Base-by-base conservation (phyloP, 2,888 invertebrate species). In the Mamestra brassicae region DNA sequence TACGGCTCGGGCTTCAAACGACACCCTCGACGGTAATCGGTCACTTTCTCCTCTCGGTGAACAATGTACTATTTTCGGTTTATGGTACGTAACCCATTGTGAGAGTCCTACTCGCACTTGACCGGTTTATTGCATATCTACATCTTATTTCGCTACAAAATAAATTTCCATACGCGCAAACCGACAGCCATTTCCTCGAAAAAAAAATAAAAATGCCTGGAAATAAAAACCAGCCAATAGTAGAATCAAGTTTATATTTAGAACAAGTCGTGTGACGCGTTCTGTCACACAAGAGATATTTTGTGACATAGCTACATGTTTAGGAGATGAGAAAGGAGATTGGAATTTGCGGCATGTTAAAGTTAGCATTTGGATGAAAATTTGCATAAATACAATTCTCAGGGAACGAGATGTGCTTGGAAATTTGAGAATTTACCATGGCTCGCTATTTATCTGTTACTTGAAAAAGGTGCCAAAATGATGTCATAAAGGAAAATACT, bases 321-420 rank as follows among this genome's bases (percentile, higher is more conserved):
- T 45, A n/a, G 26, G 4, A 47, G 26, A 65, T 65, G 47, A 36
- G 6, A 74, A 64, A 62, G 15, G 66, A 55, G 54, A 78, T 66
- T 57, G 52, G 34, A 62, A 62, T 66, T 60, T 45, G n/a, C 36
- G 13, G 5, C 45, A 55, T 26, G 47, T 58, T 54, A 63, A 58
- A 50, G 34, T 65, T 42, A 47, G 36, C 6, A 58, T 76, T 62
- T 76, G 13, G 4, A 76, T 66, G 65, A 17, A 63, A 63, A 76
- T 79, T 70, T 66, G 65, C 50, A 70, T 57, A 81, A 68, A 75
- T 64, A 67, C n/a, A 63, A 64, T 81, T 79, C 65, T 36, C 11
- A 17, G 15, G 55, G n/a, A 54, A 2, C 4, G 45, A 45, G 8
- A 5, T 42, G 4, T 55, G 34, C 36, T 47, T 55, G 54, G 34